These are phyloP conservation scores for Dynastes maya DNA, from an alignment of 2,888 invertebrate genomes.

Conservation along the genomic window DNA sequence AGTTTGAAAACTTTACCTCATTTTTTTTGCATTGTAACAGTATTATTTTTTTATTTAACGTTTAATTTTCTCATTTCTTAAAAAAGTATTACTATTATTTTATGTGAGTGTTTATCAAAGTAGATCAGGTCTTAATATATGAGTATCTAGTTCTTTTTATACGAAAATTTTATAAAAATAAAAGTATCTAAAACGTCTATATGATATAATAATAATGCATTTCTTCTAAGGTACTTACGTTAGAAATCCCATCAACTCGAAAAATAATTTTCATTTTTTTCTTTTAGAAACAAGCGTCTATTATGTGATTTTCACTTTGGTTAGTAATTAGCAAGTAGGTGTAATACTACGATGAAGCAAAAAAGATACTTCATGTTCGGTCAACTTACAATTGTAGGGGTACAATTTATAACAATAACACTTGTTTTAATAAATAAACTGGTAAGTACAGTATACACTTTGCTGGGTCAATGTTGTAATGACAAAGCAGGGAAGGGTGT, in stretches of 20 bases:
- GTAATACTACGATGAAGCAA: slow-evolving; percentile 1
- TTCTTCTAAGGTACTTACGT: neutral
- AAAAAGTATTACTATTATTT: too few relatives aligned
- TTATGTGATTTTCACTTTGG: slow-evolving; percentile 33
- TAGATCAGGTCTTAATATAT: too few relatives aligned
- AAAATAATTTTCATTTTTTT: slow-evolving; percentile 8
- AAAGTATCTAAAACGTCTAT: too few relatives aligned
- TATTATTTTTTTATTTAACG: too few relatives aligned
- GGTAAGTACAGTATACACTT: slow-evolving; percentile 21
- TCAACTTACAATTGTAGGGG: slow-evolving; percentile 45
- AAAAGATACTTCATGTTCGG: slow-evolving; percentile 6
- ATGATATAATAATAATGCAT: too few relatives aligned
- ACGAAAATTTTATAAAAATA: too few relatives aligned
- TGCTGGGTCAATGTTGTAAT: slow-evolving; percentile 1
- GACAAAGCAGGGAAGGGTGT: slow-evolving; percentile 17
- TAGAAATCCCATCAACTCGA: neutral
- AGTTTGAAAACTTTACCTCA: too few relatives aligned
- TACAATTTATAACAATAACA: neutral
- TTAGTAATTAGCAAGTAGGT: slow-evolving; percentile 10
- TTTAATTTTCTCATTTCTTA: too few relatives aligned
- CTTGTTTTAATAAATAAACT: neutral
- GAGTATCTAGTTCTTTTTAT: too few relatives aligned
- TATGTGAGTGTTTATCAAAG: too few relatives aligned
- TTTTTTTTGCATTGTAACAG: too few relatives aligned
- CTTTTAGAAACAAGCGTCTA: neutral